These are phyloP conservation scores for Uloborus diversus DNA, from an alignment of 1,140 invertebrate species.

Conservation along the genomic window DNA sequence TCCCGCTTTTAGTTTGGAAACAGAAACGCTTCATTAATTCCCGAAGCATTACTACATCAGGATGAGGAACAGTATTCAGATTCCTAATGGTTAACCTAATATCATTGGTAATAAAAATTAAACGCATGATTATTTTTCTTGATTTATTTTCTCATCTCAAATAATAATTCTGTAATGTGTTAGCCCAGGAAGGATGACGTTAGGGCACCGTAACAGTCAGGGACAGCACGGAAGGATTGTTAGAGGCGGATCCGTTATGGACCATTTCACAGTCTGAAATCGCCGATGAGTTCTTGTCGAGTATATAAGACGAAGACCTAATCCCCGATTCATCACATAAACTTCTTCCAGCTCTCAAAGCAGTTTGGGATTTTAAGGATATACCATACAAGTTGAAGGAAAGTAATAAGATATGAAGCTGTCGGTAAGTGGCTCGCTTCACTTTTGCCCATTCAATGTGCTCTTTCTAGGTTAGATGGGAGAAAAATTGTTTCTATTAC, in stretches of 20 bases:
- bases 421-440: conserved; percentile 34
- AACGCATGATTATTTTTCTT: too few species aligned
- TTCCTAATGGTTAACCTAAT: too few species aligned
- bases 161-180: too few species aligned
- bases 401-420: conserved; percentile 27
- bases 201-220: background rate
- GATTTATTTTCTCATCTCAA: too few species aligned
- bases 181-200: background rate
- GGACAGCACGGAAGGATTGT: conserved; percentile 22
- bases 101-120: too few species aligned
- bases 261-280: conserved; percentile 29
- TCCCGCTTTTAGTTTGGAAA: too few species aligned
- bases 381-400: background rate
- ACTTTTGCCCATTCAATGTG: too few species aligned
- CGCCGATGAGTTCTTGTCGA: background rate
- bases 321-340: conserved; percentile 28
- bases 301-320: conserved; percentile 29
- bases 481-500: too few species aligned
- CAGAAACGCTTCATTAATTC: too few species aligned
- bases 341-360: background rate
- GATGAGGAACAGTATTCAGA: too few species aligned
- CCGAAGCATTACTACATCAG: too few species aligned
- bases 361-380: conserved; percentile 5
- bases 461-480: too few species aligned
- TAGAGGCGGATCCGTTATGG: conserved; percentile 37